A percentile compares a stretch with the other conserved stretches of the same genome.
Evolutionary conservation across 2,888 invertebrate species (phyloP).

Genomic region (Stenoptilia bipunctidactyla): DNA sequence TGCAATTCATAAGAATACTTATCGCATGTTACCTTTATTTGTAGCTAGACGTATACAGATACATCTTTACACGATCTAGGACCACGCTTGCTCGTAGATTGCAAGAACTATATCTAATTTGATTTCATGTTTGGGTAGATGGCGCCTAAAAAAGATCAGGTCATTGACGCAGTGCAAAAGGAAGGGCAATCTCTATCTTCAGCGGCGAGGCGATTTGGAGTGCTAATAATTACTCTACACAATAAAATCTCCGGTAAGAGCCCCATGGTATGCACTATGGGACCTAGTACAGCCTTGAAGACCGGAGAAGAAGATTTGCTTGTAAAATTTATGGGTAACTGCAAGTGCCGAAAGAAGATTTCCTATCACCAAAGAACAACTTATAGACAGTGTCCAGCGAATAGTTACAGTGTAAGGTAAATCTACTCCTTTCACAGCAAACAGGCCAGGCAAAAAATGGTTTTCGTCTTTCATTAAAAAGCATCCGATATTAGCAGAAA

Average conservation of each 20-base stretch:
- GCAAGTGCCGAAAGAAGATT: conserved; percentile 16
- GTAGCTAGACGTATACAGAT: too few relatives aligned
- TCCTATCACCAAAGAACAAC: conserved; percentile 18
- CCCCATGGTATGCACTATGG: conserved; percentile 14
- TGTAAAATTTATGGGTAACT: conserved; percentile 19
- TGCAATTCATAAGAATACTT: too few relatives aligned
- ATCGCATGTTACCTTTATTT: too few relatives aligned
- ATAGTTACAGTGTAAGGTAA: conserved; percentile 8
- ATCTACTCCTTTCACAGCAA: conserved; percentile 16
- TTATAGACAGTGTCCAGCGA: conserved; percentile 16
- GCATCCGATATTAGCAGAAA: conserved; percentile 17
- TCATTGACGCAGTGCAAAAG: conserved; percentile 3
- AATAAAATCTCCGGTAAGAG: conserved; percentile 11
- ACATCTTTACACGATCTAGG: too few relatives aligned
- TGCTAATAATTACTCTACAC: conserved; percentile 11
- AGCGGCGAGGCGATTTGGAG: conserved; percentile 12
- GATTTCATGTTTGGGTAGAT: not conserved
- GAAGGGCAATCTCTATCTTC: conserved; percentile 6
- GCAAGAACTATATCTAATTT: too few relatives aligned
- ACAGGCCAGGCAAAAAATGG: conserved; percentile 23
- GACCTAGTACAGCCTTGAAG: conserved; percentile 3
- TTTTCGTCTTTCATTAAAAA: conserved; percentile 18
- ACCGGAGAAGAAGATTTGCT: conserved; percentile 9
- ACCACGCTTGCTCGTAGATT: too few relatives aligned
- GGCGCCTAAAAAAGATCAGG: not conserved